Evolutionary conservation across 2,888 invertebrate species (phyloP), one percentile per base, ranked within the genome.

Genomic region (Protodeltote pygarga): DNA sequence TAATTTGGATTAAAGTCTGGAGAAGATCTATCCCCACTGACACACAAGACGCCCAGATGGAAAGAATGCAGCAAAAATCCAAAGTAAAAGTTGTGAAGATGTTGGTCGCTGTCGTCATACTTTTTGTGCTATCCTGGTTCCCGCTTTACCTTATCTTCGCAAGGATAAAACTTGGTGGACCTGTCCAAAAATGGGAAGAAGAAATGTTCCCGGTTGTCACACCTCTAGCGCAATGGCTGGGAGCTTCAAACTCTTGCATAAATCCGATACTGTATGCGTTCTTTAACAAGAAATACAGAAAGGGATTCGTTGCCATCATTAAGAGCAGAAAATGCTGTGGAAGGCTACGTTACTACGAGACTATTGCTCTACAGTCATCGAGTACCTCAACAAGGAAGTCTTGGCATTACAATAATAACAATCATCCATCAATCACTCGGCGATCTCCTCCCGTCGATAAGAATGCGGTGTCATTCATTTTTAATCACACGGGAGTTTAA

Each of bases 71-170:
- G 81, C 97, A 98, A 75, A 97, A 97, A 85, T 98, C 98, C 27
- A 98, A 98, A 92, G 96, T 98, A 23, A 98, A 98, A 86, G 98
- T 98, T 27, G 96, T 98, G 13, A 98, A 98, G 90, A 98, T 98
- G 98, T 92, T 98, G 49, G 95, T 98, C 0, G 97, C 96, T 10
- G 98, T 98, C 20, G 97, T 98, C 11, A 96, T 98, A 42, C 91
- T 98, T n/a, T 98, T 98, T 83, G 97, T 98, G 0, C 91, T 98
- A 2, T 98, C 98, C 20, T 98, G 98, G 98, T 92, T 98, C 76
- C 98, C 98, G 0, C 93, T 98, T 21, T 98, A 98, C 87, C 94
- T 95, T 14, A 97, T 98, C 77, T 97, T 97, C 79, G 95, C 98
- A 0, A 93, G 97, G 68, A 95, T 98, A 71, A 97, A 98, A 80